A percentile compares a stretch with the other conserved stretches of the same genome.
These are phyloP conservation scores for Hydropotes inermis DNA, from an alignment of 2,113 vertebrate species.

Conservation along the genomic window DNA sequence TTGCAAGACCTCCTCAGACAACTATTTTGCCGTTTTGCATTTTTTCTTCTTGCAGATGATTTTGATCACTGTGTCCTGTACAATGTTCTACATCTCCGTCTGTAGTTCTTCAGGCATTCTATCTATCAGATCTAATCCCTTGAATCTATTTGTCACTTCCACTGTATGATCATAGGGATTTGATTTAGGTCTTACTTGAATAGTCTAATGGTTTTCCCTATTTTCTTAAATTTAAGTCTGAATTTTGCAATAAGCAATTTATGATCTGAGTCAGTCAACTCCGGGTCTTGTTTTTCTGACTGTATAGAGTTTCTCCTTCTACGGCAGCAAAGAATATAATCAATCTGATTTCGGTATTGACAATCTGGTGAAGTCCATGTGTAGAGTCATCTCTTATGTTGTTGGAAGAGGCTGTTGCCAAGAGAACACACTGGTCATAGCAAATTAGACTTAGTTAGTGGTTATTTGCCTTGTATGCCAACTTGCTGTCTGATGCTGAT, in stretches of 20 bases:
- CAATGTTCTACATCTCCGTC: background rate
- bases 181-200: background rate
- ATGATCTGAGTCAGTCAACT: background rate
- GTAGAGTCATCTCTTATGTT: background rate
- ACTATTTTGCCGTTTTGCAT: background rate
- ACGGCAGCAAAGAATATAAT: background rate
- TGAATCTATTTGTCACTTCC: background rate
- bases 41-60: background rate
- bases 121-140: background rate
- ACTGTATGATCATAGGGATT: background rate
- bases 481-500: background rate
- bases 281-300: background rate
- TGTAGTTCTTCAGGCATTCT: background rate
- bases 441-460: background rate
- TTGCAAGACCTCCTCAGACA: background rate
- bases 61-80: background rate
- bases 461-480: background rate
- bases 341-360: background rate
- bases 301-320: background rate
- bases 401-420: background rate
- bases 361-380: background rate
- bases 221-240: background rate
- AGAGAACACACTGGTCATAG: background rate
- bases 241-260: background rate
- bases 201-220: background rate